A percentile compares a stretch with the other conserved stretches of the same genome.
phyloP scores from a whole-genome alignment of 2,888 invertebrate genomes.

The Rhagophthalmus giganteus region DNA sequence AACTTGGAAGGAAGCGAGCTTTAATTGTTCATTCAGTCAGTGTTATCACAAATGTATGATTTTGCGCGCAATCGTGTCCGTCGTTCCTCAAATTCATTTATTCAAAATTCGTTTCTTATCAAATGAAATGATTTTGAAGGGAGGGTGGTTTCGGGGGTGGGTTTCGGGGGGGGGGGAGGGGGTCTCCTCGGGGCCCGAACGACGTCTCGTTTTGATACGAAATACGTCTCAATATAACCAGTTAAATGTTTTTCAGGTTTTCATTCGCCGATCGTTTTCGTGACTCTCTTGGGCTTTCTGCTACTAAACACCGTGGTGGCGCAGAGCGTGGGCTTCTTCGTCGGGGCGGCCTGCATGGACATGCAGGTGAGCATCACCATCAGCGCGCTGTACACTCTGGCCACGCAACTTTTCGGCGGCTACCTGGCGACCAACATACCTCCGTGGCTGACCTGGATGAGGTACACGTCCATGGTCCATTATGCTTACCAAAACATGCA shows the following conservation, averaged over 20 bases:
- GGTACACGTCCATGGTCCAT: constrained; percentile 75
- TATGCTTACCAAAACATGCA: constrained; percentile 83
- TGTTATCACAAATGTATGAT: no score
- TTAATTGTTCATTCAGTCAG: no score
- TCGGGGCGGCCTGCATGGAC: constrained; percentile 77
- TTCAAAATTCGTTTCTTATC: no score
- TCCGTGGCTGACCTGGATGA: constrained; percentile 72
- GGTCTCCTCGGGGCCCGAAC: no score
- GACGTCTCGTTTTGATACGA: no score
- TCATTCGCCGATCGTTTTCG: constrained; percentile 66
- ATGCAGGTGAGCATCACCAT: constrained; percentile 77
- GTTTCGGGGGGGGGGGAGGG: no score
- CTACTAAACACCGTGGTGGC: constrained; percentile 73
- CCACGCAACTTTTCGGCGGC: constrained; percentile 76
- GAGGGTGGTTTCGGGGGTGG: no score
- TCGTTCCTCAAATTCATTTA: no score
- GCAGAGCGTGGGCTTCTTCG: constrained; percentile 78
- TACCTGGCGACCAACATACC: constrained; percentile 76
- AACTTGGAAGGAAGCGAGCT: no score
- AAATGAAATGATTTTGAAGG: no score
- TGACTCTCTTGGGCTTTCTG: constrained; percentile 68
- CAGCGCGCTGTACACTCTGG: constrained; percentile 75
- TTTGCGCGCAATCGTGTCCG: no score
- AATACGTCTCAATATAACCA: no score
- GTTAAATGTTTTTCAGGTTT: constrained; percentile 52